Percentiles rank a stretch among this genome's conserved stretches.
These are phyloP conservation scores for Aptenodytes forsteri DNA, from an alignment of 2,113 vertebrate species.

Conservation along the genomic window DNA sequence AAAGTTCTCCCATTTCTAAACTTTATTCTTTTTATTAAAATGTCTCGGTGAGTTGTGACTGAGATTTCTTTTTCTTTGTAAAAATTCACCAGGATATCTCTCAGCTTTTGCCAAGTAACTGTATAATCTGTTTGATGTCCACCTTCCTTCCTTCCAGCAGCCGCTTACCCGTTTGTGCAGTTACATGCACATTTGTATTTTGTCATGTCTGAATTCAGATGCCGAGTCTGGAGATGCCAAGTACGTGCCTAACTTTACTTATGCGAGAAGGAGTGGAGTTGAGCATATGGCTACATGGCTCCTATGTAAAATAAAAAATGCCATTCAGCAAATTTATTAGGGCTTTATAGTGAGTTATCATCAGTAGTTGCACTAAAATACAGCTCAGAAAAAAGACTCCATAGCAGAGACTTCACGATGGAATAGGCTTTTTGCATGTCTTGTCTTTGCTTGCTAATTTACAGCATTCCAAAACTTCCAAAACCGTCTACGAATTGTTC, in stretches of 20 bases:
- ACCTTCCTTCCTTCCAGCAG: not conserved
- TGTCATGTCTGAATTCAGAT: conserved; percentile 46
- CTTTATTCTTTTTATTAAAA: not conserved
- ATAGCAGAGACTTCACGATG: not conserved
- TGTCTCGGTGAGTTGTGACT: not conserved
- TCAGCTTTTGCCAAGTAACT: not conserved
- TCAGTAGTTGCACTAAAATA: conserved; percentile 6
- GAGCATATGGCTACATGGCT: conserved; percentile 37
- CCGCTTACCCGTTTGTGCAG: not conserved
- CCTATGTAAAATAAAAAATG: not conserved
- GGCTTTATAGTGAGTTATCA: conserved; percentile 30
- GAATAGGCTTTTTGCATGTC: not conserved
- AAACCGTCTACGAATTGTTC: not conserved
- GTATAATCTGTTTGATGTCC: not conserved
- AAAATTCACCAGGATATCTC: not conserved
- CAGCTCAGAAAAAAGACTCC: not conserved
- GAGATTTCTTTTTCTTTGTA: not conserved
- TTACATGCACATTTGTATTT: conserved; percentile 9
- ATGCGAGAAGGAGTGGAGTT: not conserved
- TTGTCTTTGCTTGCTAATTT: conserved; percentile 4
- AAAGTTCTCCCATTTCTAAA: not conserved
- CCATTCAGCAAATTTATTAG: conserved; percentile 46
- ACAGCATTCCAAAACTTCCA: not conserved
- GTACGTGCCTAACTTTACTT: conserved; percentile 42
- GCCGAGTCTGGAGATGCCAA: conserved; percentile 23